Base-by-base conservation (phyloP, 30 jellyfish, hydroid and myxozoan species). In the Aurelia sp. region DNA sequence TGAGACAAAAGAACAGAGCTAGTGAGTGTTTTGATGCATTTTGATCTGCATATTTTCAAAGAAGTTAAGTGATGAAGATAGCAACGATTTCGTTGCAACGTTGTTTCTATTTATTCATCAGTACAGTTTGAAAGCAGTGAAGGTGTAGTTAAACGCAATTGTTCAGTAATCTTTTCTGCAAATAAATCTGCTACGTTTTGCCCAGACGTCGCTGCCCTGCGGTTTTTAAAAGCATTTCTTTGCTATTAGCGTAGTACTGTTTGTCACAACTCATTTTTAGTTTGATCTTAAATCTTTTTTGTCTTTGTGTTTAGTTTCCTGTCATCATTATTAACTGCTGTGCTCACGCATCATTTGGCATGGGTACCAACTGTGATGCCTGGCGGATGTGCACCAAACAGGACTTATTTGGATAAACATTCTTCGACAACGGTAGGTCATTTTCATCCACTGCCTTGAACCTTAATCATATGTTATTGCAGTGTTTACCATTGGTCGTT, bases 361-460 rank as follows among this genome's bases (percentile, higher is more conserved):
- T 95, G 99, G 99, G 98, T 95, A 15, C 97, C 98, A 3, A 95
- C 99, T 6, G 99, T 95, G 13, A 95, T 84, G 93, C 91, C 99
- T 18, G 74, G 94, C 44, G 97, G 95, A 5, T 84, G 92, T 5
- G 75, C 89, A 15, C 91, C 98, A 15, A 88, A 82, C 53, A 82
- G 98, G 20, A 91, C 98, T 7, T 90, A 85, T 53, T 80, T 95
- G 78, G 96, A 95, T 78, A 95, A 95, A 63, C 98, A 95, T 81
- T 86, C 99, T 2, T 95, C 99, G 5, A 85, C 63, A 75, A 76
- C 94, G 87, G 99, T 95, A 44, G 6, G 55, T 16, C 55, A 44
- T 44, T 44, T 44, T 44, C 2, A 44, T 44, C 16, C 16, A 44
- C 9, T 44, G 16, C 16, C 55, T 44, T 44, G 15, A 44, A 44